Percentiles rank a stretch among this genome's conserved stretches.
phyloP scores from a whole-genome alignment of 35 echinoderm and acorn worm genomes.

The Lytechinus variegatus region DNA sequence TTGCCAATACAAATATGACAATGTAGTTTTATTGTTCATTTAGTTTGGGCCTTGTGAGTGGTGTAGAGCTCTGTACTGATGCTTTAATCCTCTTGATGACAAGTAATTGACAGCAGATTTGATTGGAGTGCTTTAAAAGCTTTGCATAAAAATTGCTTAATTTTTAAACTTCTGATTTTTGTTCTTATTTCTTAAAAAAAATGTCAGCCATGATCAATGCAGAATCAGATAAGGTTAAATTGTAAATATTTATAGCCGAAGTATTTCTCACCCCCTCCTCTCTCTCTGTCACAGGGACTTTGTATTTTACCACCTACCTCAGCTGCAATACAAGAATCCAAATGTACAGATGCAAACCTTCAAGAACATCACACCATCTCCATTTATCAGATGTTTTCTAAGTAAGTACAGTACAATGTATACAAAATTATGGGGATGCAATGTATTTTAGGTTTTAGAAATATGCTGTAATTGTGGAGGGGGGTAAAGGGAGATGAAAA shows the following conservation, averaged over 20 bases:
- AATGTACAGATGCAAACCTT: conserved; percentile 92
- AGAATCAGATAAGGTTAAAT: no score
- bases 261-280: not conserved
- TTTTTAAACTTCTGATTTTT: no score
- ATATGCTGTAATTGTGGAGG: not conserved
- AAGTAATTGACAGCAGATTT: no score
- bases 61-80: no score
- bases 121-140: no score
- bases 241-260: no score
- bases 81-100: no score
- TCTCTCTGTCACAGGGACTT: conserved; percentile 80
- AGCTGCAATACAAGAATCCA: conserved; percentile 91
- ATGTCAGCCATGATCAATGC: not conserved
- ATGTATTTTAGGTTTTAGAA: not conserved
- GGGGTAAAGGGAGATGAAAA: no score
- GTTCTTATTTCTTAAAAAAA: not conserved
- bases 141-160: no score
- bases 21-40: no score
- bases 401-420: conserved; percentile 53
- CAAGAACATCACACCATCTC: conserved; percentile 96
- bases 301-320: conserved; percentile 89
- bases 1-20: no score
- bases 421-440: not conserved
- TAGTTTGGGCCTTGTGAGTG: no score
- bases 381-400: conserved; percentile 83